Conservation (phyloP, 2,888 invertebrate species). For the Chouioia cunea region DNA sequence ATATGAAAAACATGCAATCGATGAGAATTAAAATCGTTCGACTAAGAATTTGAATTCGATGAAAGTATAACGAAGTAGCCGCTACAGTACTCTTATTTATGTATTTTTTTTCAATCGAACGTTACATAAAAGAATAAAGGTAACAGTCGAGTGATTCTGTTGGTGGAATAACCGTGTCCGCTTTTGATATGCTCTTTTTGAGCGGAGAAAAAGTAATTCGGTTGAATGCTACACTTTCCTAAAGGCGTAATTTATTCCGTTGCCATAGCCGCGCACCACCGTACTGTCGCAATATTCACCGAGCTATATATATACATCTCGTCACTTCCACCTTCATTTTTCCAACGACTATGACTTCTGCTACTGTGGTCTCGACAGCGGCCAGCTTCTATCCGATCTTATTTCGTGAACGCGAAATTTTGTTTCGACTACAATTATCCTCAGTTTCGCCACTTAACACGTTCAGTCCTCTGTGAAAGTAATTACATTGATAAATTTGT, state of each 20-base stretch:
- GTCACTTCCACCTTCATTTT: slow-evolving; percentile 30
- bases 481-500: no score
- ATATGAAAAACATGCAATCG: no score
- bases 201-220: slow-evolving; percentile 37
- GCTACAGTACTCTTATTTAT: background rate
- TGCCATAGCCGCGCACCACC: background rate
- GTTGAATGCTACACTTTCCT: slow-evolving; percentile 26
- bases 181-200: slow-evolving; percentile 39
- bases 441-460: no score
- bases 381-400: no score
- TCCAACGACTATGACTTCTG: background rate
- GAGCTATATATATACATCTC: background rate
- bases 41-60: slow-evolving; percentile 23
- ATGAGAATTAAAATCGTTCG: background rate
- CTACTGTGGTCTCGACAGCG: no score
- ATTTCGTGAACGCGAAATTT: no score
- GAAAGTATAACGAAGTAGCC: slow-evolving; percentile 38
- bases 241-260: slow-evolving; percentile 47
- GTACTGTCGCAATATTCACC: slow-evolving; percentile 34
- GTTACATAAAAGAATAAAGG: slow-evolving; percentile 35
- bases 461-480: no score
- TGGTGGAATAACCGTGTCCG: slow-evolving; percentile 18
- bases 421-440: no score
- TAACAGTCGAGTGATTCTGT: slow-evolving; percentile 21
- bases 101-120: background rate